Evolutionary conservation across 2,888 invertebrate genomes (phyloP).

Genomic region (Dasypolia templi): DNA sequence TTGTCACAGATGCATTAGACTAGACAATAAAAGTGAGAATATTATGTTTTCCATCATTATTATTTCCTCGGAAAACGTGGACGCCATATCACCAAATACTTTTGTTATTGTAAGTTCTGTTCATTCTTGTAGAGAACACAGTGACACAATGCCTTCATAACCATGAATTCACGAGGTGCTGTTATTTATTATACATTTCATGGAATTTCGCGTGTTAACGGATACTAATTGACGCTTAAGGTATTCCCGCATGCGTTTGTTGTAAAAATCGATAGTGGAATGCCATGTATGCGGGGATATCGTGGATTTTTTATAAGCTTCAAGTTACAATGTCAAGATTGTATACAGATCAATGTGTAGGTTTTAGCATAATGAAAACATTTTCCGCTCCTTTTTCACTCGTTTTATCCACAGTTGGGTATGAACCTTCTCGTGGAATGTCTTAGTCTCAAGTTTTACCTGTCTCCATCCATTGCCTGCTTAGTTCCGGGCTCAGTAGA

Average conservation of each 20-base stretch:
- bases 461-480: slow-evolving; percentile 3
- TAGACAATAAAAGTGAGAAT: background rate
- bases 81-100: background rate
- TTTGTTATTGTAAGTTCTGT: background rate
- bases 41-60: background rate
- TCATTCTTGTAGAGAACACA: slow-evolving; percentile 25
- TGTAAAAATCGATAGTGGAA: slow-evolving; percentile 58
- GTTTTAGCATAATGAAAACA: background rate
- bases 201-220: slow-evolving; percentile 34
- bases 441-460: slow-evolving; percentile 15
- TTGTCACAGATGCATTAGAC: background rate
- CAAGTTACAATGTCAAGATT: background rate
- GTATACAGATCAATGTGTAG: background rate
- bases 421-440: background rate
- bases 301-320: slow-evolving; percentile 28
- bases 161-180: slow-evolving; percentile 14
- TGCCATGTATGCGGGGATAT: slow-evolving; percentile 43
- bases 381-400: background rate
- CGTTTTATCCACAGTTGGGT: background rate
- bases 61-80: background rate
- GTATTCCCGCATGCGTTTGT: slow-evolving; percentile 54
- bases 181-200: slow-evolving; percentile 39
- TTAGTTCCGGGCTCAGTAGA: background rate
- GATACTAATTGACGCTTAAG: slow-evolving; percentile 21
- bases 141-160: slow-evolving; percentile 42